These are phyloP conservation scores for Drosophila gunungcola DNA, from an alignment of 1,140 invertebrate genomes.

Conservation along the genomic window DNA sequence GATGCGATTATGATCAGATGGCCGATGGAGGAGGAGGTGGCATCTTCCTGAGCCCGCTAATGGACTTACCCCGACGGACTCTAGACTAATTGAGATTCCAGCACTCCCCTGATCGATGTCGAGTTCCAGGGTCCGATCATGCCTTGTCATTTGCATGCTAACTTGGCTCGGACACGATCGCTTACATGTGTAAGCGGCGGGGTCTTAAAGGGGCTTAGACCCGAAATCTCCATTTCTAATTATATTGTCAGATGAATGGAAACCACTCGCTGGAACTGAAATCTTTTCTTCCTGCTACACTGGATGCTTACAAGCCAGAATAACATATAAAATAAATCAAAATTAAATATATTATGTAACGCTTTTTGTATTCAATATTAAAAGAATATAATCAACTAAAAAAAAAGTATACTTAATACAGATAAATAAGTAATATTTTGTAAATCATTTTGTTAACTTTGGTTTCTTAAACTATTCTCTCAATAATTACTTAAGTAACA, in stretches of 20 bases:
- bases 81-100: constrained; percentile 32
- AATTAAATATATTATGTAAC: too few relatives aligned
- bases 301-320: neutral
- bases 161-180: constrained; percentile 19
- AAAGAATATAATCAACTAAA: too few relatives aligned
- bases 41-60: neutral
- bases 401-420: too few relatives aligned
- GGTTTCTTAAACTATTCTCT: too few relatives aligned
- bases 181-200: constrained; percentile 23
- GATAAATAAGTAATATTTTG: too few relatives aligned
- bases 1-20: constrained; percentile 60
- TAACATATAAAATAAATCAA: too few relatives aligned
- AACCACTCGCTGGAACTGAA: neutral
- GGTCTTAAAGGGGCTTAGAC: constrained; percentile 1
- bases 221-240: constrained; percentile 20
- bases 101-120: neutral
- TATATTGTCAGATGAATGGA: constrained; percentile 8
- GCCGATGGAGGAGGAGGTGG: constrained; percentile 1
- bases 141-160: constrained; percentile 38
- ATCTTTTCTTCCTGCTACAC: neutral
- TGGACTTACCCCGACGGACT: constrained; percentile 1
- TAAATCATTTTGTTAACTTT: too few relatives aligned
- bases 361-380: too few relatives aligned
- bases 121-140: neutral
- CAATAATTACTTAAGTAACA: too few relatives aligned